These are phyloP conservation scores for Temnopleurus reevesii DNA, from an alignment of 53 echinoderm and acorn worm species.

Conservation along the genomic window DNA sequence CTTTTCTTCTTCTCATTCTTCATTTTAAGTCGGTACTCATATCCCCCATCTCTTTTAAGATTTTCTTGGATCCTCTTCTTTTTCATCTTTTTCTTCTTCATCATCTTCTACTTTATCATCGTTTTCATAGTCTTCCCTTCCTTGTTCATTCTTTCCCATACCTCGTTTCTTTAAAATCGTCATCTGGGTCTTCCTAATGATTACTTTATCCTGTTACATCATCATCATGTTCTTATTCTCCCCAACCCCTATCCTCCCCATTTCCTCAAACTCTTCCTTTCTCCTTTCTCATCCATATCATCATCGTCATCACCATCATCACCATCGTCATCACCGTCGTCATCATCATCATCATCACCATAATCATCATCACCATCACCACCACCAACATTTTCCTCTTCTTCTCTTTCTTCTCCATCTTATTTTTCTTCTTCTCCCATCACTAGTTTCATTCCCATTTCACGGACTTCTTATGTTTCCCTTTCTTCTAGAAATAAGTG, in stretches of 20 bases:
- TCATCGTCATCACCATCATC: background rate
- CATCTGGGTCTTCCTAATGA: background rate
- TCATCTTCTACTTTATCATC: too few species aligned
- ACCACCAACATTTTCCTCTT: background rate
- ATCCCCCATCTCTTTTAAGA: too few species aligned
- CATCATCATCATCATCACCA: background rate
- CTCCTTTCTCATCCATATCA: background rate
- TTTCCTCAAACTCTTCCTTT: background rate
- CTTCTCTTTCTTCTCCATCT: background rate
- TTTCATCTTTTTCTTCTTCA: too few species aligned
- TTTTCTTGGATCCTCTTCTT: too few species aligned
- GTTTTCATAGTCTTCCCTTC: too few species aligned
- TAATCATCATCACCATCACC: background rate
- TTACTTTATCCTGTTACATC: background rate
- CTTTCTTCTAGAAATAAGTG: too few species aligned
- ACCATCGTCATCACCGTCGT: background rate
- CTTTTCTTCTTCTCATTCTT: too few species aligned
- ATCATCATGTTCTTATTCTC: background rate
- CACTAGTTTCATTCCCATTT: background rate
- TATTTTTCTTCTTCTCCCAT: background rate
- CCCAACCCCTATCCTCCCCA: background rate
- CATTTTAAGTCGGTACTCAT: too few species aligned
- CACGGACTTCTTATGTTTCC: background rate
- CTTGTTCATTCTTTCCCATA: too few species aligned
- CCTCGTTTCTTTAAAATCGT: too few species aligned